A percentile compares a stretch with the other conserved stretches of the same genome.
Conservation (phyloP, 2,113 vertebrate genomes). For the Notarius quadriscutis region DNA sequence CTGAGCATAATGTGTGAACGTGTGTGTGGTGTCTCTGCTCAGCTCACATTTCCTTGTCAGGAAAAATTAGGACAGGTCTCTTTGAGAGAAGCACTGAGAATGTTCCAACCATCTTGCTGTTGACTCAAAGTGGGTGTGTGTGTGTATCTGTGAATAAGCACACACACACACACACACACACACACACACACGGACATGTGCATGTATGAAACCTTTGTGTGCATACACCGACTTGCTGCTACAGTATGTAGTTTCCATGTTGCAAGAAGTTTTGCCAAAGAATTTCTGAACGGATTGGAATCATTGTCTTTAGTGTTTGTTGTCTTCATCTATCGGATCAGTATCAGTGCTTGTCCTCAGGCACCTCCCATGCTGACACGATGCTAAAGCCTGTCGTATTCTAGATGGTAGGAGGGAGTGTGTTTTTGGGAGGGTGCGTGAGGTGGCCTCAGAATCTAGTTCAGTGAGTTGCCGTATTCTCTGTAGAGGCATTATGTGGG, state of each 20-base stretch:
- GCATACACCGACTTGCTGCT: conserved; percentile 59
- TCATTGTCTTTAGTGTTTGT: background rate
- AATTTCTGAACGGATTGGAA: background rate
- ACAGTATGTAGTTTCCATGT: conserved; percentile 14
- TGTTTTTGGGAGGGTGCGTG: conserved; percentile 28
- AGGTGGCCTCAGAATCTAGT: conserved; percentile 63
- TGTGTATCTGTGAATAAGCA: background rate
- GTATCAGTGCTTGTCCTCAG: background rate
- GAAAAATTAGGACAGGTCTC: conserved; percentile 74
- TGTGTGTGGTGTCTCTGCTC: conserved; percentile 64
- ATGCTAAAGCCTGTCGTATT: background rate
- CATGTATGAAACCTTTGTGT: background rate
- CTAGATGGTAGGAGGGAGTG: conserved; percentile 23
- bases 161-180: background rate
- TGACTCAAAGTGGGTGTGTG: conserved; percentile 53
- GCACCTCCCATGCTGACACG: background rate
- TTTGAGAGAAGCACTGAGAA: conserved; percentile 59
- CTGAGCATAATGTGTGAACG: background rate
- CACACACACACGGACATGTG: background rate
- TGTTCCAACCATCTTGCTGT: conserved; percentile 58
- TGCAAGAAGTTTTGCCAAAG: background rate
- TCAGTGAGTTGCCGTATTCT: conserved; percentile 67
- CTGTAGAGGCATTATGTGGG: conserved; percentile 66
- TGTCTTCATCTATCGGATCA: background rate
- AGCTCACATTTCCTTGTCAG: conserved; percentile 69